These are phyloP conservation scores for Dasyornis broadbenti DNA, from an alignment of 2,113 vertebrate species.

Conservation along the genomic window DNA sequence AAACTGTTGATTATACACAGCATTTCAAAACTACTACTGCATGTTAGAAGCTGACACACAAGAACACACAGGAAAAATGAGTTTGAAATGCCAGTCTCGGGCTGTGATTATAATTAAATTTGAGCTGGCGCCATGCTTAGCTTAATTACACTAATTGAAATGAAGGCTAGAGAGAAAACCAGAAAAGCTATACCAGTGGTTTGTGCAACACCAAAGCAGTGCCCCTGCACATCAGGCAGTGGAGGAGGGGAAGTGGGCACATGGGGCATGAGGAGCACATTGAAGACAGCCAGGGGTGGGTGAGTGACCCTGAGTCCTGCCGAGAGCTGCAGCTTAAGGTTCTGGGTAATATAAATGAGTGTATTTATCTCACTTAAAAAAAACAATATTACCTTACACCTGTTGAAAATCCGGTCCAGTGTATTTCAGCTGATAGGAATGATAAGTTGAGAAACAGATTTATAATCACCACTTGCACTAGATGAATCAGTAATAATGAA, in stretches of 20 bases:
- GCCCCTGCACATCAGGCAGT: background rate
- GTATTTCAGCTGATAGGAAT: background rate
- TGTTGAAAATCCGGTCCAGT: background rate
- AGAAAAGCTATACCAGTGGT: background rate
- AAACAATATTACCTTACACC: background rate
- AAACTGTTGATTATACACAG: background rate
- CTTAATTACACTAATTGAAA: background rate
- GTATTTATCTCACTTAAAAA: background rate
- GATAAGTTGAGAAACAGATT: background rate
- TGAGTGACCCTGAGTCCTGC: rapidly evolving
- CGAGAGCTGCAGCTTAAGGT: background rate
- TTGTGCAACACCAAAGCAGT: background rate
- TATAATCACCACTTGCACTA: background rate
- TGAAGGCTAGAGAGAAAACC: background rate
- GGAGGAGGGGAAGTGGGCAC: background rate
- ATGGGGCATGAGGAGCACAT: background rate
- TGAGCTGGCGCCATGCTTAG: background rate
- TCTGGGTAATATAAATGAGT: background rate
- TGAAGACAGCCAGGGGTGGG: background rate
- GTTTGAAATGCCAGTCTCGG: background rate
- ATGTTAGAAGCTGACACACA: background rate
- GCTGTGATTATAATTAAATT: background rate
- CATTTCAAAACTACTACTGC: background rate
- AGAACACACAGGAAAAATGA: background rate
- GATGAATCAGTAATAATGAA: background rate